Evolutionary conservation across 2,113 vertebrate genomes (phyloP), one percentile per base, ranked within the genome.

Genomic region (Calidris pugnax): DNA sequence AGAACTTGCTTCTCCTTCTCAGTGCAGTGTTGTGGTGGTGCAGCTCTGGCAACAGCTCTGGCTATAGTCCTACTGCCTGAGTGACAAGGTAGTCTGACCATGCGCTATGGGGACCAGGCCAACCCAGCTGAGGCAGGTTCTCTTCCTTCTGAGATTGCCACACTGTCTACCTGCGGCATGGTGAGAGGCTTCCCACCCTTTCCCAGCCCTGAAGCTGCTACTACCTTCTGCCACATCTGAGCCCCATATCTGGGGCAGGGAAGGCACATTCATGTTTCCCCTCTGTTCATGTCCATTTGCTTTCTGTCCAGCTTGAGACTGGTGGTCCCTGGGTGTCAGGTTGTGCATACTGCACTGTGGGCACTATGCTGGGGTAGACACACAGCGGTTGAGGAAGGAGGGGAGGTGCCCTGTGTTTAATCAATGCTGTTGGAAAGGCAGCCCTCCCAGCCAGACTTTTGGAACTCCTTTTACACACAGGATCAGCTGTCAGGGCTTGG

Each of bases 271-370:
- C 53, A 10, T 3, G 1, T 14, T 60, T 60, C 22, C 18, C 22
- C 12, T 39, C 28, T 20, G 8, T 21, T 67, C 9, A 4, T 14
- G 7, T 6, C 4, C 1, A 1, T 10, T 24, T 8, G 6, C 16
- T 67, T 18, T 47, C 41, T 35, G 22, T 33, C 30, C 39, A 51
- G 26, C 15, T 9, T 2, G 27, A 32, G 26, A 11, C 28, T 24
- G 33, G 13, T 26, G 67, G 12, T n/a, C 19, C 7, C 7, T 8
- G 19, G 14, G 20, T 33, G 7, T 43, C n/a, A 37, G 15, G 20
- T 6, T 32, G 2, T 3, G 3, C 4, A 1, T 16, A 8, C 18
- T 28, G 18, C 33, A 11, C 12, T 3, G 9, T 7, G 14, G 10
- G 14, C 3, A 30, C 16, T 32, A 3, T 43, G 16, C 35, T 67